A percentile compares a stretch with the other conserved stretches of the same genome.
Evolutionary conservation across 2,113 vertebrate species (phyloP).

Genomic region (Coryphaenoides rupestris): DNA sequence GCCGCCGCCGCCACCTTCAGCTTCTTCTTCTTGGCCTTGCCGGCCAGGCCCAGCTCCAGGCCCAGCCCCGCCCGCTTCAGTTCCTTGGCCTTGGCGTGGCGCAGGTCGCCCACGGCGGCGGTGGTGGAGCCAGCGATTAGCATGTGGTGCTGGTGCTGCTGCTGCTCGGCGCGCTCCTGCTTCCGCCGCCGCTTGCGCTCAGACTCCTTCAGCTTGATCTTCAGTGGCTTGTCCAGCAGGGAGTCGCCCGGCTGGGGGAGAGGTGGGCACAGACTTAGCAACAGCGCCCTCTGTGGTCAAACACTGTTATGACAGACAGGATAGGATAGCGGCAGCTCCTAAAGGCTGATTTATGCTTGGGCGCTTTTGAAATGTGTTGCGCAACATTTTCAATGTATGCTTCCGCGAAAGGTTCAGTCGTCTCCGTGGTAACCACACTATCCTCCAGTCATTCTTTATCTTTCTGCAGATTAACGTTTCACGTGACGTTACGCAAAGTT

Average conservation of each 20-base stretch:
- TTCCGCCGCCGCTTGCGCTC: conserved; percentile 93
- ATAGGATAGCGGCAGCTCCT: too few relatives aligned
- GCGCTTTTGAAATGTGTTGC: too few relatives aligned
- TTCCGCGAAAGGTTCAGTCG: too few relatives aligned
- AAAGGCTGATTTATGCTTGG: too few relatives aligned
- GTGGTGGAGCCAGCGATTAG: conserved; percentile 64
- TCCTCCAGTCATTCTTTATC: too few relatives aligned
- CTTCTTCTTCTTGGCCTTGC: conserved; percentile 96
- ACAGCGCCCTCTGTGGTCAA: too few relatives aligned
- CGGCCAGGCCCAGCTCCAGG: conserved; percentile 77
- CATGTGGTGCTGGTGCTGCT: too few relatives aligned
- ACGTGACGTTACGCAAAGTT: too few relatives aligned
- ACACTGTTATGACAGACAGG: too few relatives aligned
- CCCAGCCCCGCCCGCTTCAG: conserved; percentile 82
- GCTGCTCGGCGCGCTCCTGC: conserved; percentile 86
- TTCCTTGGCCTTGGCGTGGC: conserved; percentile 84
- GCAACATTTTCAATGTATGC: too few relatives aligned
- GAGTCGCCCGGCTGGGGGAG: conserved; percentile 80
- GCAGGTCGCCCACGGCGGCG: conserved; percentile 60
- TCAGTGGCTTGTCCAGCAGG: conserved; percentile 86
- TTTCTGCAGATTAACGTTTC: too few relatives aligned
- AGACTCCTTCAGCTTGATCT: conserved; percentile 88
- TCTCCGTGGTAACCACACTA: too few relatives aligned
- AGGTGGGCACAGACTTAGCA: neutral
- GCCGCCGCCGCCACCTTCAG: conserved; percentile 88